These are phyloP conservation scores for Nephrotoma appendiculata DNA, from an alignment of 2,888 invertebrate species.

Conservation along the genomic window DNA sequence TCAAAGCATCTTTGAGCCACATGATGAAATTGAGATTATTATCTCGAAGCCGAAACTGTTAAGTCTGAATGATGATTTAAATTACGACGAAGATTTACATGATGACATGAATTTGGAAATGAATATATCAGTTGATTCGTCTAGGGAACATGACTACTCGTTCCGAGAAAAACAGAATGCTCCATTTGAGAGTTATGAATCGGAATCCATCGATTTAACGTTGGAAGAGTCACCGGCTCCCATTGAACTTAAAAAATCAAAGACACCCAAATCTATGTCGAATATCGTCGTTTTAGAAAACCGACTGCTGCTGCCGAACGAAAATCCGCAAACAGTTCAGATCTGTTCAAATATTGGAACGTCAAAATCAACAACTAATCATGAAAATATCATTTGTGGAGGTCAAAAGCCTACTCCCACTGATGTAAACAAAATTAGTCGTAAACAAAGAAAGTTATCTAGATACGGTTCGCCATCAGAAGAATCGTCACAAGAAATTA, in stretches of 20 bases:
- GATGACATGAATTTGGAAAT: not conserved
- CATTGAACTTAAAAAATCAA: not conserved
- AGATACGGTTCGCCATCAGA: not conserved
- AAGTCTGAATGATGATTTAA: not conserved
- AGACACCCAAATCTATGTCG: not conserved
- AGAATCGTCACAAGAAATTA: not conserved
- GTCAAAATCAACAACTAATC: too few species aligned
- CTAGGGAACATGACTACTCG: not conserved
- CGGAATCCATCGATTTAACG: not conserved
- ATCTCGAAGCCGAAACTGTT: not conserved
- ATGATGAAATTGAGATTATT: not conserved
- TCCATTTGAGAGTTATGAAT: not conserved
- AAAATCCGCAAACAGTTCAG: too few species aligned
- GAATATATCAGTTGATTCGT: not conserved
- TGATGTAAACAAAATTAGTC: too few species aligned
- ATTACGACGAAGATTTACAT: not conserved
- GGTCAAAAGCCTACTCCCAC: too few species aligned
- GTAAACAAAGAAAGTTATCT: too few species aligned
- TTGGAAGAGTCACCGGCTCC: not conserved
- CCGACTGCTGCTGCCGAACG: not conserved
- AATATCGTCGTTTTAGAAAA: not conserved
- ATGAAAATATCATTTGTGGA: too few species aligned
- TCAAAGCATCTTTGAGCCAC: not conserved
- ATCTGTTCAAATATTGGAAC: too few species aligned
- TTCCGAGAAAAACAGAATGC: not conserved